Percentiles rank a stretch among this genome's conserved stretches.
Evolutionary conservation across 2,797 vertebrate species (phyloP).

Genomic region (Erethizon dorsatum): DNA sequence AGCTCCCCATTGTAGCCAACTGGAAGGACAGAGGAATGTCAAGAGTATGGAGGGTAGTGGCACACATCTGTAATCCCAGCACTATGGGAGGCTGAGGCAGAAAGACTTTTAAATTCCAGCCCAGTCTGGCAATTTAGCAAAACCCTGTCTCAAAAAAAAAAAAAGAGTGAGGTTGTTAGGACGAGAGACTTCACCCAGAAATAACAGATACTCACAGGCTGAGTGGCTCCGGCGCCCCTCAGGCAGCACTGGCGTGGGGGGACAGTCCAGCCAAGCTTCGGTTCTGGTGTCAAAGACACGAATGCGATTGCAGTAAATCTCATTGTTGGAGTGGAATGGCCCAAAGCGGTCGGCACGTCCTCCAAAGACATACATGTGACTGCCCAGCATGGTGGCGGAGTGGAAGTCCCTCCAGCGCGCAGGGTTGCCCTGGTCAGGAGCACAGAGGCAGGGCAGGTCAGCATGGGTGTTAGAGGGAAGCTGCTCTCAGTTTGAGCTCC

Average conservation of each 20-base stretch:
- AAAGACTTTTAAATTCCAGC: neutral
- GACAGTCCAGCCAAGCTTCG: conserved; percentile 96
- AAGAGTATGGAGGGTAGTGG: neutral
- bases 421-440: conserved; percentile 92
- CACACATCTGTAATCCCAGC: neutral
- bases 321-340: conserved; percentile 99
- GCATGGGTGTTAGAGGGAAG: neutral
- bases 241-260: conserved; percentile 92
- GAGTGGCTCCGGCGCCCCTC: conserved; percentile 98
- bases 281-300: conserved; percentile 97
- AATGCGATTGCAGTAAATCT: conserved; percentile 99
- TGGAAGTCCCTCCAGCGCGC: conserved; percentile 99
- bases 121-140: neutral
- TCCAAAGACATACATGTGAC: conserved; percentile 98
- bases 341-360: conserved; percentile 98
- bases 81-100: neutral
- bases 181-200: neutral
- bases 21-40: conserved; percentile 83
- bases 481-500: neutral
- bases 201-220: conserved; percentile 93
- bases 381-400: conserved; percentile 98
- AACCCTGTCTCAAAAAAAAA: neutral
- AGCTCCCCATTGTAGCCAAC: conserved; percentile 97
- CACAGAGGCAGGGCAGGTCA: conserved; percentile 32
- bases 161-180: neutral